These are phyloP conservation scores for Microcebus tavaratra DNA, from an alignment of 2,113 vertebrate species.

Conservation along the genomic window DNA sequence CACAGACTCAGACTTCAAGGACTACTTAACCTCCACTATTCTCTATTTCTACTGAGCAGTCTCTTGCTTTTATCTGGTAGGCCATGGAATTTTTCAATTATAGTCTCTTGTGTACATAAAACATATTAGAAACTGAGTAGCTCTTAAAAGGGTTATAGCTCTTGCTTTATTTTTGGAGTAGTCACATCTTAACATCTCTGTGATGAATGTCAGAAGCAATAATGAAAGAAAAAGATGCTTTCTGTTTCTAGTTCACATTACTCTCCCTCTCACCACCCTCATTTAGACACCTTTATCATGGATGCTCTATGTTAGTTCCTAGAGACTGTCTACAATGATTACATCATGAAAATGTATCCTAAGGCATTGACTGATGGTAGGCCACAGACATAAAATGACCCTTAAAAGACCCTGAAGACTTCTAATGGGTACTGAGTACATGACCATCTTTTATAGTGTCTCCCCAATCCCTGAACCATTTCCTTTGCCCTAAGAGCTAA, in stretches of 20 bases:
- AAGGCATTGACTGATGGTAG: background rate
- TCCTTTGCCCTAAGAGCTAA: background rate
- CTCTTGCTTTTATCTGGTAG: background rate
- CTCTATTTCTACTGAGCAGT: constrained; percentile 8
- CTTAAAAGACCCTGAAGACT: background rate
- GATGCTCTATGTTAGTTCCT: background rate
- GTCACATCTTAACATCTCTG: background rate
- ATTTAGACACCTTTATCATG: background rate
- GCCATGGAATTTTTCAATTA: constrained; percentile 1
- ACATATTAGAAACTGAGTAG: background rate
- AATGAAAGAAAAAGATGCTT: background rate
- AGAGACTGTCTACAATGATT: background rate
- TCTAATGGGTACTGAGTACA: background rate
- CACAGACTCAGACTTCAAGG: constrained; percentile 27
- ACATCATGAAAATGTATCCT: background rate
- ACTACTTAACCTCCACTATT: constrained; percentile 30
- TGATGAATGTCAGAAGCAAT: background rate
- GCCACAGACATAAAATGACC: background rate
- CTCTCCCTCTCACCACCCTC: background rate
- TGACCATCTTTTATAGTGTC: background rate
- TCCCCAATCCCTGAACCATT: background rate
- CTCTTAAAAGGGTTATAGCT: background rate
- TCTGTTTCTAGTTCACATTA: background rate
- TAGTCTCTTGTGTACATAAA: background rate
- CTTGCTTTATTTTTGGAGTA: constrained; percentile 26